phyloP scores from a whole-genome alignment of 2,113 vertebrate genomes.

The Benitochromis conjunctus region DNA sequence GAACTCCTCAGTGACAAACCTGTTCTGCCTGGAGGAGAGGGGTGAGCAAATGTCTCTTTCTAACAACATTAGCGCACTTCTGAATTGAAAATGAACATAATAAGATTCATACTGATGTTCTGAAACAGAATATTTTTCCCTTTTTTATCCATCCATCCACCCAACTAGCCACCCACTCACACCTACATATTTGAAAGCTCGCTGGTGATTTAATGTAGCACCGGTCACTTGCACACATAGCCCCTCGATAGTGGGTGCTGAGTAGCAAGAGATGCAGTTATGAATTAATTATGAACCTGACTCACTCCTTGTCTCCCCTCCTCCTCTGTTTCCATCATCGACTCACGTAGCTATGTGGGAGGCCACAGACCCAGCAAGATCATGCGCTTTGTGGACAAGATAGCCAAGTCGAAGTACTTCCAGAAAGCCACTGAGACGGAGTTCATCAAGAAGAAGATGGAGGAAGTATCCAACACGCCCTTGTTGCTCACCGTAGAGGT shows the following conservation, averaged over 20 bases:
- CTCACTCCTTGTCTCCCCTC: constrained; percentile 37
- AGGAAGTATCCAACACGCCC: constrained; percentile 97
- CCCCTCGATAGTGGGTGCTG: constrained; percentile 21
- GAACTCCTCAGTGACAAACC: constrained; percentile 83
- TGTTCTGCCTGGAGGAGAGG: constrained; percentile 79
- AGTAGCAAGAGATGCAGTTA: constrained; percentile 45
- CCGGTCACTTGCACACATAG: neutral
- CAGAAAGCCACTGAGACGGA: constrained; percentile 98
- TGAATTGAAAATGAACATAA: neutral
- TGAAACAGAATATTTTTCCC: constrained; percentile 10
- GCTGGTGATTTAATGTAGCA: constrained; percentile 42
- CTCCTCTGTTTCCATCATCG: constrained; percentile 5
- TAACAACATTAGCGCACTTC: neutral
- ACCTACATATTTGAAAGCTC: constrained; percentile 11
- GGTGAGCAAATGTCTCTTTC: constrained; percentile 74
- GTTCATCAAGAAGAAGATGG: constrained; percentile 99
- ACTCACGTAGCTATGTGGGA: constrained; percentile 79
- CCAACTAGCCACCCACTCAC: neutral
- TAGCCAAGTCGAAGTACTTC: constrained; percentile 98
- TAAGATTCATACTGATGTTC: neutral
- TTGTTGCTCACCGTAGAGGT: constrained; percentile 96
- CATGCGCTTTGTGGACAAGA: constrained; percentile 99
- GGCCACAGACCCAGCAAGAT: constrained; percentile 96
- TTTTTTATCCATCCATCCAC: neutral
- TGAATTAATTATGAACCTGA: constrained; percentile 71